A percentile compares a stretch with the other conserved stretches of the same genome.
Evolutionary conservation across 2,888 invertebrate species (phyloP).

Genomic region (Chymomyza fuscimana): DNA sequence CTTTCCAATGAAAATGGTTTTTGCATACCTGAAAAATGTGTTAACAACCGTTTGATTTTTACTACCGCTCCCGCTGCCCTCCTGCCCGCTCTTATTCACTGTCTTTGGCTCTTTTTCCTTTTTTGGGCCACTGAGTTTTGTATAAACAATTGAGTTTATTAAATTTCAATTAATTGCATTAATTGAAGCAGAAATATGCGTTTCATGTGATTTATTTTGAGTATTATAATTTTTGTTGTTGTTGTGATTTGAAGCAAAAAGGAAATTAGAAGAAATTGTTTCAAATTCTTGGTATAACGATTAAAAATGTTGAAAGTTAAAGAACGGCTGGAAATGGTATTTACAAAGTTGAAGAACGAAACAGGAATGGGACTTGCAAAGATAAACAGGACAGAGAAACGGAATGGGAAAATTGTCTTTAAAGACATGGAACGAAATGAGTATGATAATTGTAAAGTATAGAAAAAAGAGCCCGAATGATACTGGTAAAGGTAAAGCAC

Average conservation of each 20-base stretch:
- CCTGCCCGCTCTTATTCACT: not conserved
- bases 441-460: no score
- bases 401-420: no score
- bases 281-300: not conserved
- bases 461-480: no score
- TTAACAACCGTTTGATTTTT: not conserved
- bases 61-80: not conserved
- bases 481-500: no score
- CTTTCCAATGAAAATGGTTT: not conserved
- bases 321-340: not conserved
- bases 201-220: conserved; percentile 72
- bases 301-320: not conserved
- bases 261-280: conserved; percentile 33
- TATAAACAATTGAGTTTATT: conserved; percentile 70
- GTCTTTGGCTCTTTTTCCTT: not conserved
- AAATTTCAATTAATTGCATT: conserved; percentile 73
- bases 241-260: conserved; percentile 6
- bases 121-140: conserved; percentile 37
- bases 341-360: no score
- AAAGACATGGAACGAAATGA: no score
- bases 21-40: conserved; percentile 32
- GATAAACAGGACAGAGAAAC: no score
- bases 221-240: conserved; percentile 18
- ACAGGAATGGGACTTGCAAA: no score
- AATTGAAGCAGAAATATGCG: conserved; percentile 73